Percentiles rank a stretch among this genome's conserved stretches.
Conservation (phyloP, 1,140 invertebrate species). For the Phenacoccus solenopsis region DNA sequence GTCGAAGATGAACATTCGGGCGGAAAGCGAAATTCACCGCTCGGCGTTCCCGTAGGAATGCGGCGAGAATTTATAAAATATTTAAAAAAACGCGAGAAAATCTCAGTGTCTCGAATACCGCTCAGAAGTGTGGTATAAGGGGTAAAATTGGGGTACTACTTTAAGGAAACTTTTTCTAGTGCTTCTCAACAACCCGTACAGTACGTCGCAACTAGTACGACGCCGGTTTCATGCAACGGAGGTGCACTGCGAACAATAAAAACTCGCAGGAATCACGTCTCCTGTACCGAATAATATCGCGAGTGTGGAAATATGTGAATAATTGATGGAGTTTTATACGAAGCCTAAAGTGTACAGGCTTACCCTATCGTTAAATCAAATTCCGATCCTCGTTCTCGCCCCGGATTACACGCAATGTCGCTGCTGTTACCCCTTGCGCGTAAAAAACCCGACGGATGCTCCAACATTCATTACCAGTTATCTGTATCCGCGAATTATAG, state of each 20-base stretch:
- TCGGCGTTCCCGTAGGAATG: not conserved
- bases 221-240: too few species aligned
- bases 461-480: too few species aligned
- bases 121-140: too few species aligned
- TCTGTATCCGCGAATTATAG: too few species aligned
- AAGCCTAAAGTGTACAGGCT: not conserved
- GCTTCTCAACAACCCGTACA: not conserved
- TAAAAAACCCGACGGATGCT: too few species aligned
- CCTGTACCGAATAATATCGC: not conserved
- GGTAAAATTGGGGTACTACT: not conserved
- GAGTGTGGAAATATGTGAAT: conserved; percentile 1
- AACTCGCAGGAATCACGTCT: not conserved
- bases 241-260: not conserved
- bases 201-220: too few species aligned
- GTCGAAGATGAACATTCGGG: not conserved
- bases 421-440: too few species aligned
- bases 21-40: not conserved
- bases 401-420: not conserved
- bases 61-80: not conserved
- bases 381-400: not conserved
- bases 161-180: not conserved
- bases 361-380: not conserved
- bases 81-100: not conserved
- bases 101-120: too few species aligned
- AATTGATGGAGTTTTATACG: not conserved